These are phyloP conservation scores for Polyploca ridens DNA, from an alignment of 2,888 invertebrate genomes.

Conservation along the genomic window DNA sequence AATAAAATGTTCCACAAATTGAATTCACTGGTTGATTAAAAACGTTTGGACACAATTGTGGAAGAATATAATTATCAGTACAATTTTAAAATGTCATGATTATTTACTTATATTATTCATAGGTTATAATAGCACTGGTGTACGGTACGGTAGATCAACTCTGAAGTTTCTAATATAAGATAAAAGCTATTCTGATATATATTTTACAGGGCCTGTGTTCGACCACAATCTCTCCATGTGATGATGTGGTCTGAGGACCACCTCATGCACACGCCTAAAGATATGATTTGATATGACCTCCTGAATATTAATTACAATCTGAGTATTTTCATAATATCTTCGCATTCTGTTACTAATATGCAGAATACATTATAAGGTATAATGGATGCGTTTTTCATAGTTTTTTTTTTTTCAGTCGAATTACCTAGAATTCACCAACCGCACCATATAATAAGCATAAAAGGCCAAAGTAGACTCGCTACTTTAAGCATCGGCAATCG, in stretches of 20 bases:
- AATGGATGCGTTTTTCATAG: too few relatives aligned
- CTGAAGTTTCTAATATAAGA: background rate
- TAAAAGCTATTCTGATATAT: too few relatives aligned
- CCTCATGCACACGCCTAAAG: background rate
- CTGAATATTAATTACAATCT: too few relatives aligned
- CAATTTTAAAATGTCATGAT: constrained; percentile 15
- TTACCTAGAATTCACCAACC: background rate
- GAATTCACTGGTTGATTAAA: constrained; percentile 35
- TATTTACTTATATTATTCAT: constrained; percentile 6
- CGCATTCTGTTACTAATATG: too few relatives aligned
- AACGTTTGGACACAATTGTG: constrained; percentile 37
- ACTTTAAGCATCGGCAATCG: too few relatives aligned
- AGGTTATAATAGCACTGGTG: constrained; percentile 7
- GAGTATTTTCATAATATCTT: too few relatives aligned
- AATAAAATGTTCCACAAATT: constrained; percentile 26
- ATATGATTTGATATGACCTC: background rate
- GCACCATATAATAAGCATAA: background rate
- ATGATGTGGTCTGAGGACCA: too few relatives aligned
- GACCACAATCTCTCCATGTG: background rate
- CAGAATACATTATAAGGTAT: too few relatives aligned
- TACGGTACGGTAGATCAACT: constrained; percentile 25
- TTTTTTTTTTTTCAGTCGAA: background rate
- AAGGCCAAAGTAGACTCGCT: too few relatives aligned
- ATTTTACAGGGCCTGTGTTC: too few relatives aligned
- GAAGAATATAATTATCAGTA: constrained; percentile 28